These are phyloP conservation scores for Steatocranus sp. DNA, from an alignment of 2,797 vertebrate genomes.

Conservation along the genomic window DNA sequence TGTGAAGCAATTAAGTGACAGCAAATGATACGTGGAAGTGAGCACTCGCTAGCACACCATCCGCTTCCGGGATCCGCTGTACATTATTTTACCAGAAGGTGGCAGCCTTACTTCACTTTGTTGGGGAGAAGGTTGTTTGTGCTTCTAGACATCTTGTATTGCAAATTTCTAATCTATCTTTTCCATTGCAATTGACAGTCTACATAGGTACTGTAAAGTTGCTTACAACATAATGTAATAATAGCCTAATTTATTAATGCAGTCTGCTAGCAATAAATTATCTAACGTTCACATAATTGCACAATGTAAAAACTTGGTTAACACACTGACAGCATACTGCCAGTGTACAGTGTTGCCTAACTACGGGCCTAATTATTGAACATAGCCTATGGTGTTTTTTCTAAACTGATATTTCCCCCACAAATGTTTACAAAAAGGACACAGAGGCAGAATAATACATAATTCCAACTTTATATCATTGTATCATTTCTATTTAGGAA, in stretches of 20 bases:
- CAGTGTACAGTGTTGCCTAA: background rate
- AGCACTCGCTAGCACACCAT: background rate
- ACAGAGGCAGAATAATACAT: conserved; percentile 43
- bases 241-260: background rate
- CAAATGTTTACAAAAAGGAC: conserved; percentile 20
- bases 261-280: background rate
- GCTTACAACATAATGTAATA: background rate
- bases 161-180: background rate
- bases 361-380: background rate
- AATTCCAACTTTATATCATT: conserved; percentile 74
- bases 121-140: background rate
- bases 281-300: background rate
- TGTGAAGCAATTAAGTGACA: background rate
- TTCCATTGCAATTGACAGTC: background rate
- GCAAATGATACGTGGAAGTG: background rate
- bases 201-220: background rate
- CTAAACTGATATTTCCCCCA: background rate
- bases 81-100: conserved; percentile 20
- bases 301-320: background rate
- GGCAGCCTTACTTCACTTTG: background rate
- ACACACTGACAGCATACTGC: background rate
- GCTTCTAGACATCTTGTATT: background rate
- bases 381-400: background rate
- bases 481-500: conserved; percentile 72
- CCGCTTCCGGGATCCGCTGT: conserved; percentile 50